Evolutionary conservation across 2,888 invertebrate genomes (phyloP).

Genomic region (Tanytarsus gracilentus): DNA sequence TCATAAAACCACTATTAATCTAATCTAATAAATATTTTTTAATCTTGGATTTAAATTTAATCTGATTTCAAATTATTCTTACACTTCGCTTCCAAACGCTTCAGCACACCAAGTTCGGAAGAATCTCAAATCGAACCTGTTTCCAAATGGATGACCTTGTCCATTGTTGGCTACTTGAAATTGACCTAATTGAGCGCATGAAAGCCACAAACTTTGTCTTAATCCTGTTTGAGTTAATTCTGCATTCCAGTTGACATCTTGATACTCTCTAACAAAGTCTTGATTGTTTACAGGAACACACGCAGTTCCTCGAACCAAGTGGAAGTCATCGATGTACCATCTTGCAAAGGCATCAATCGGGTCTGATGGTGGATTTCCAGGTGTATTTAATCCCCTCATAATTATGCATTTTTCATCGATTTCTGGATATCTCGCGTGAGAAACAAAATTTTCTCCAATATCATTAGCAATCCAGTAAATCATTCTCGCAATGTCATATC

Average conservation of each 20-base stretch:
- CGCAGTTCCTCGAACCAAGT: not conserved
- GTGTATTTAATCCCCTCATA: slow-evolving; percentile 4
- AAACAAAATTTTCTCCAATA: not conserved
- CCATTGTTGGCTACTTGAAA: slow-evolving; percentile 13
- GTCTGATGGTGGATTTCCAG: not conserved
- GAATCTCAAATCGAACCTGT: slow-evolving; percentile 6
- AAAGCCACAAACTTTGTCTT: slow-evolving; percentile 10
- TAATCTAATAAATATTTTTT: no score
- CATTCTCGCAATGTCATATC: slow-evolving; percentile 8
- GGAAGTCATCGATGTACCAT: slow-evolving; percentile 24
- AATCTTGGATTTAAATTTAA: no score
- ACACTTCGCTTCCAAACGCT: slow-evolving; percentile 13
- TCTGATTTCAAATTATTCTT: not conserved
- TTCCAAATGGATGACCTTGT: slow-evolving; percentile 17
- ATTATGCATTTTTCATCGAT: slow-evolving; percentile 18
- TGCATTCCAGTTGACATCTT: slow-evolving; percentile 1
- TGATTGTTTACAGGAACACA: not conserved
- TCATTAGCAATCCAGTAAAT: slow-evolving; percentile 2
- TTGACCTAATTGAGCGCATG: not conserved
- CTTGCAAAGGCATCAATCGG: slow-evolving; percentile 17
- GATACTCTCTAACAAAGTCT: not conserved
- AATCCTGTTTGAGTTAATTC: not conserved
- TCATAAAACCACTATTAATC: no score
- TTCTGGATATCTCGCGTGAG: slow-evolving; percentile 5
- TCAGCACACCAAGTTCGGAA: not conserved